Evolutionary conservation across 1,140 invertebrate genomes (phyloP), one percentile per base, ranked within the genome.

Genomic region (Drosophila orena): DNA sequence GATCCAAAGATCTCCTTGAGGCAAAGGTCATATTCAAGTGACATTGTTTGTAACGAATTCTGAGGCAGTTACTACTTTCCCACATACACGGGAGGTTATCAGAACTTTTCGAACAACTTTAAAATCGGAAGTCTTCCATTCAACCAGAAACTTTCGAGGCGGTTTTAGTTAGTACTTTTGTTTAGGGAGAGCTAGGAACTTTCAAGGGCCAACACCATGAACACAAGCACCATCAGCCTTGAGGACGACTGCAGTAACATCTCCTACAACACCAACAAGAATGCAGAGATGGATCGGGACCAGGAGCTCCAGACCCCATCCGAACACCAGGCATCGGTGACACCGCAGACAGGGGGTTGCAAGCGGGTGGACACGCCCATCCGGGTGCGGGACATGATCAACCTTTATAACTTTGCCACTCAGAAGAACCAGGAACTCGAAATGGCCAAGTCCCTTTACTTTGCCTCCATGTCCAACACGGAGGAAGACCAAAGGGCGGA

Each of bases 321-420:
- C n/a, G 40, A 61, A 14, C 10, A 43, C 40, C 30, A 40, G 38
- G 20, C 30, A 35, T 24, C 50, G 15, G n/a, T 8, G 4, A 30
- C 30, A 10, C 40, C 53, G 11, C 46, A 53, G 4, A 3, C 22
- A n/a, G 71, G 35, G 20, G 24, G 37, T 8, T 22, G 37, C 24
- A 17, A 24, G 1, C 17, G 24, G 4, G 10, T 65, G 34, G 83
- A 88, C 46, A 62, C 77, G 1, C 72, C 71, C 4, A 79, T 89
- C 12, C 68, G 79, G 12, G 84, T 89, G 3, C 84, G 79, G 5
- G 84, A 89, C 34, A 84, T 89, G 84, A 89, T 89, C 11, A 84
- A 89, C 24, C 30, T 89, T 3, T 89, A 89, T 40, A 89, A 89
- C 42, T 77, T 71, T 46, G 84, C 84, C 20, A 89, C 80, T 6